Conservation (phyloP, 2,113 vertebrate species). For the Turnix velox region DNA sequence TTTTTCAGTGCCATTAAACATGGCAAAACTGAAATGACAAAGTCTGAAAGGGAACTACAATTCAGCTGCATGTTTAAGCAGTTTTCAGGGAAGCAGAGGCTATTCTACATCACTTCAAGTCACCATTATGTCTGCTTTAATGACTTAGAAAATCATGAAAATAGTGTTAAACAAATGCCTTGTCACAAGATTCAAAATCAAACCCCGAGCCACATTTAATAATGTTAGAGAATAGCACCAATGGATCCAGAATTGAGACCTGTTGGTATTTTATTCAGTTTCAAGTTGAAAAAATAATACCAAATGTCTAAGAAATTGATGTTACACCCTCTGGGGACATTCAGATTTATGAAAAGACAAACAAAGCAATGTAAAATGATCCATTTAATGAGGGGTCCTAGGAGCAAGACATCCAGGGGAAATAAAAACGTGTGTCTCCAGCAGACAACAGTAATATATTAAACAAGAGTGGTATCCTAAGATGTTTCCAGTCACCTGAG, state of each 20-base stretch:
- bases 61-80: background rate
- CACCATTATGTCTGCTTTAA: background rate
- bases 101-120: background rate
- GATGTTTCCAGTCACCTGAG: background rate
- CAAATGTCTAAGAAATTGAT: background rate
- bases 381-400: background rate
- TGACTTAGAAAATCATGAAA: background rate
- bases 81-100: background rate
- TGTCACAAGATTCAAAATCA: background rate
- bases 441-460: background rate
- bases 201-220: background rate
- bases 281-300: background rate
- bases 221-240: background rate
- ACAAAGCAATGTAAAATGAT: background rate
- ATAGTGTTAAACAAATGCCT: background rate
- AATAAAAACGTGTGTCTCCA: background rate
- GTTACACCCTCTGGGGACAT: background rate
- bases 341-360: background rate
- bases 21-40: background rate
- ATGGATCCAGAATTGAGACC: background rate
- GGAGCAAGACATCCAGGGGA: background rate
- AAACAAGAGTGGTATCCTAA: background rate
- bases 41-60: background rate
- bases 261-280: background rate
- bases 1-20: background rate